These are phyloP conservation scores for Pelecanus crispus DNA, from an alignment of 2,113 vertebrate species.

Conservation along the genomic window DNA sequence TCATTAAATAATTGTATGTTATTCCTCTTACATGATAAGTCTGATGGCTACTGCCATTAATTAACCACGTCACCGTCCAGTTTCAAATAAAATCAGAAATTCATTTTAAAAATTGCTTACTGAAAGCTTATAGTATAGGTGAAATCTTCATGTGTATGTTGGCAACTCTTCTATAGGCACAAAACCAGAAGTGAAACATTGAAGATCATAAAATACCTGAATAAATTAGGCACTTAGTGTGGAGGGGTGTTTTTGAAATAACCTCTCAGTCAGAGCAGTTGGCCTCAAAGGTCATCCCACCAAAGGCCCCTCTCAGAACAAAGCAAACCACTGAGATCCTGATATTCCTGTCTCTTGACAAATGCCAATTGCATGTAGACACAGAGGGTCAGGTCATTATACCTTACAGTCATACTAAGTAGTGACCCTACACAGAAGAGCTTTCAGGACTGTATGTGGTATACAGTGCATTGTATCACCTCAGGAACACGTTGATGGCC, in stretches of 20 bases:
- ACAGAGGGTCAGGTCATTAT: background rate
- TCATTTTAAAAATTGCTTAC: background rate
- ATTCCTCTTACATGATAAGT: background rate
- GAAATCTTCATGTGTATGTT: background rate
- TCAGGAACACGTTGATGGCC: background rate
- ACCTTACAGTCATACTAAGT: background rate
- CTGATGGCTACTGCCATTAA: background rate
- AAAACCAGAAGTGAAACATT: background rate
- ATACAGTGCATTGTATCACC: background rate
- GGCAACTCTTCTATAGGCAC: background rate
- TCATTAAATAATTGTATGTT: background rate
- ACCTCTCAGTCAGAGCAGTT: background rate
- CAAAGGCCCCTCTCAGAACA: background rate
- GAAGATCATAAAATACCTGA: background rate
- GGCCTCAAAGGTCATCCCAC: background rate
- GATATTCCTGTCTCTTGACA: background rate
- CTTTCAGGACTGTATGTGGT: background rate
- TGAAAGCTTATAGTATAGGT: background rate
- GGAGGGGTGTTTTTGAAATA: background rate
- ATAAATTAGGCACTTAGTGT: background rate
- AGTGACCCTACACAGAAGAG: background rate
- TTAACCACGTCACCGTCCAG: background rate
- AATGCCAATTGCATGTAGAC: background rate
- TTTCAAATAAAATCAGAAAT: background rate
- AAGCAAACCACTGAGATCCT: background rate